Evolutionary conservation across 2,113 vertebrate genomes (phyloP).

Genomic region (Dasyurus viverrinus): DNA sequence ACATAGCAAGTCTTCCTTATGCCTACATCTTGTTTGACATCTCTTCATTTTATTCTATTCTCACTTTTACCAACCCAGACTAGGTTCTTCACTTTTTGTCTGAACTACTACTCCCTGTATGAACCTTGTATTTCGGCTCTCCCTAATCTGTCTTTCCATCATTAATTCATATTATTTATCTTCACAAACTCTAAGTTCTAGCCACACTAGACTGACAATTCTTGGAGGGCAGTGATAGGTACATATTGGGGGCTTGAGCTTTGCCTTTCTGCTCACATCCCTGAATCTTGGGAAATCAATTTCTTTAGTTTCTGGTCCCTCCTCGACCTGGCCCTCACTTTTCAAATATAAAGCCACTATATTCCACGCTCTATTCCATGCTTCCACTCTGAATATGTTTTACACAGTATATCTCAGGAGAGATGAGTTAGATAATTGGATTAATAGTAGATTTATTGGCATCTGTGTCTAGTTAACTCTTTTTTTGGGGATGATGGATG

Average conservation of each 20-base stretch:
- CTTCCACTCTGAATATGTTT: not conserved
- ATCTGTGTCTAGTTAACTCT: not conserved
- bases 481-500: not conserved
- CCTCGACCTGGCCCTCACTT: too few species aligned
- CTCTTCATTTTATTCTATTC: not conserved
- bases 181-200: too few species aligned
- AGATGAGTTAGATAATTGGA: not conserved
- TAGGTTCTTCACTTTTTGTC: not conserved
- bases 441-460: not conserved
- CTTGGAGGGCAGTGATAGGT: not conserved
- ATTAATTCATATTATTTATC: too few species aligned
- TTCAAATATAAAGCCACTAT: too few species aligned
- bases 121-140: too few species aligned
- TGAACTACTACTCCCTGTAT: not conserved
- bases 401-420: not conserved
- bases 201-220: too few species aligned
- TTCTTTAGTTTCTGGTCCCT: not conserved
- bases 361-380: not conserved
- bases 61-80: not conserved
- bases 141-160: too few species aligned
- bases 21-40: not conserved
- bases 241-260: not conserved
- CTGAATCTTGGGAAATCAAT: not conserved
- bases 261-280: not conserved
- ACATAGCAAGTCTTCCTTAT: not conserved